Percentiles rank a stretch among this genome's conserved stretches.
phyloP scores from a whole-genome alignment of 2,797 vertebrate genomes.

The Antennarius maculatus region DNA sequence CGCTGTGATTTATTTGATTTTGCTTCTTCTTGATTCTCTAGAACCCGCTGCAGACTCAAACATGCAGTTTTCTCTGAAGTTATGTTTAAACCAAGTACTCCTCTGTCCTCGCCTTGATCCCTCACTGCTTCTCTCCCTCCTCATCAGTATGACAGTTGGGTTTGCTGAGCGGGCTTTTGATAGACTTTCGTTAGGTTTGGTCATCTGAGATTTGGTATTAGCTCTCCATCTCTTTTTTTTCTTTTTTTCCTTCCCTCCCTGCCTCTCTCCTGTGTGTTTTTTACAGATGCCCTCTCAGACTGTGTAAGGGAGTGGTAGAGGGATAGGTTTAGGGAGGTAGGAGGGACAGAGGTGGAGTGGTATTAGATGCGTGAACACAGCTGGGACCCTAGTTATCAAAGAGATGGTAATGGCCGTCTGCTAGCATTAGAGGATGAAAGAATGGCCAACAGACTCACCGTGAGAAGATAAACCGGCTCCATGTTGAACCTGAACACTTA shows the following conservation, averaged over 20 bases:
- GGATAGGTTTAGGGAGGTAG: constrained; percentile 28
- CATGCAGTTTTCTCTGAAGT: constrained; percentile 16
- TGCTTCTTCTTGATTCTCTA: not conserved
- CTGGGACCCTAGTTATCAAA: constrained; percentile 67
- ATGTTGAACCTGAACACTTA: constrained; percentile 2
- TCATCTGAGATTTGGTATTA: constrained; percentile 66
- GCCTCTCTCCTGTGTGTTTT: constrained; percentile 39
- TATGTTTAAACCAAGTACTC: constrained; percentile 16
- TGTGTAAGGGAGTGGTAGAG: constrained; percentile 36
- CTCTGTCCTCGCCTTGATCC: constrained; percentile 16
- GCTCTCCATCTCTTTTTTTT: constrained; percentile 13
- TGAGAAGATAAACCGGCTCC: constrained; percentile 32
- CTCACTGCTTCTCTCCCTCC: constrained; percentile 24
- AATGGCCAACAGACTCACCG: constrained; percentile 44
- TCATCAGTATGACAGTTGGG: constrained; percentile 65
- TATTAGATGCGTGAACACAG: constrained; percentile 55
- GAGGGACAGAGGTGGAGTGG: constrained; percentile 56
- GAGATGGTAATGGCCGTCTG: constrained; percentile 70
- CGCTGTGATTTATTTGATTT: constrained; percentile 1
- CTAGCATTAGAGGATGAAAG: constrained; percentile 32
- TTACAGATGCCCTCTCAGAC: constrained; percentile 46
- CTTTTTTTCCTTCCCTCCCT: constrained; percentile 2
- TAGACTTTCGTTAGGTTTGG: constrained; percentile 60
- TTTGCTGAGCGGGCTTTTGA: constrained; percentile 67
- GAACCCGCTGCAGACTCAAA: constrained; percentile 15